Percentiles rank a stretch among this genome's conserved stretches.
phyloP scores from a whole-genome alignment of 2,888 invertebrate genomes.

The Aplocera efformata region DNA sequence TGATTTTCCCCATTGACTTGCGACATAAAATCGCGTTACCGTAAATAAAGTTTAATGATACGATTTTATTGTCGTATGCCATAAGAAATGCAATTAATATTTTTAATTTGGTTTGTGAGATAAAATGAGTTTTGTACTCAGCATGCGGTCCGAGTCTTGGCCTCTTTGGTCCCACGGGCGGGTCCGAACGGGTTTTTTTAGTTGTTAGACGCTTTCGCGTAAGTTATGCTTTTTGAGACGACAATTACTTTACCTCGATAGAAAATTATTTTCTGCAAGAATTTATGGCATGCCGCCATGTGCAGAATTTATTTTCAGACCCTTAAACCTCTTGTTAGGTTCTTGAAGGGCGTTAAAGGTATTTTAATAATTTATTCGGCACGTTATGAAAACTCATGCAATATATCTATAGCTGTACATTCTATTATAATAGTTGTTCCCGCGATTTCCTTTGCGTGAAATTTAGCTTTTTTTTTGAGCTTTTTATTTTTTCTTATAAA shows the following conservation, averaged over 20 bases:
- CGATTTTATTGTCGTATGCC: conserved; percentile 29
- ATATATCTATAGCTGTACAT: too few relatives aligned
- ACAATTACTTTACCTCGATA: neutral
- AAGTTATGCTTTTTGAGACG: neutral
- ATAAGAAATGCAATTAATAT: conserved; percentile 31
- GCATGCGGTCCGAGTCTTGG: conserved; percentile 27
- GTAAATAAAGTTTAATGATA: conserved; percentile 29
- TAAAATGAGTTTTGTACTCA: conserved; percentile 26
- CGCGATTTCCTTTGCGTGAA: too few relatives aligned
- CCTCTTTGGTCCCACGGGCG: conserved; percentile 18
- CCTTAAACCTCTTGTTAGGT: too few relatives aligned
- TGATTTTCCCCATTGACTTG: conserved; percentile 11
- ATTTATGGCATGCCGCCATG: too few relatives aligned
- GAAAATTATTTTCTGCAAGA: too few relatives aligned
- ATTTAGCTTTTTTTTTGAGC: too few relatives aligned
- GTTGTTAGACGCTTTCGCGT: conserved; percentile 6
- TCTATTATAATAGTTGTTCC: too few relatives aligned
- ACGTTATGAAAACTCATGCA: too few relatives aligned
- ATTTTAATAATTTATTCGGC: too few relatives aligned
- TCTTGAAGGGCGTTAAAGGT: too few relatives aligned
- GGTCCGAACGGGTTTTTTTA: conserved; percentile 4
- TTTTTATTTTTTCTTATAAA: too few relatives aligned
- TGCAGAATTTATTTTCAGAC: too few relatives aligned
- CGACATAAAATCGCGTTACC: conserved; percentile 22
- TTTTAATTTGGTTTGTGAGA: conserved; percentile 29